Base-by-base conservation (phyloP, 2,888 invertebrate species). In the Molorchus minor region DNA sequence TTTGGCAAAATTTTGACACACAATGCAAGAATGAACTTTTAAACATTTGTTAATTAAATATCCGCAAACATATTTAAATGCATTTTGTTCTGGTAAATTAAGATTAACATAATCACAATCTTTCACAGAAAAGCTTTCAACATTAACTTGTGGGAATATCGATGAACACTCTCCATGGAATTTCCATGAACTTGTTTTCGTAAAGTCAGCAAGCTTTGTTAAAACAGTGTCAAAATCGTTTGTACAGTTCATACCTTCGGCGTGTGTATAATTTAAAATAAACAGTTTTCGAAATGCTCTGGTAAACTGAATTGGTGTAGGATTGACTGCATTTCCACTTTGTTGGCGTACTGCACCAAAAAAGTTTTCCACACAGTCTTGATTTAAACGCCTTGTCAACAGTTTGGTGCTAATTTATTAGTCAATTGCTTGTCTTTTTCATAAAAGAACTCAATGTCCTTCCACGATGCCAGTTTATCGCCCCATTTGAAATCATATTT, bases 41-140 rank as follows among this genome's bases (percentile, higher is more conserved):
- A 25, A 49, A 47, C 13, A 65, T 25, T 25, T 25, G 8, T 25
- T 25, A 25, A 25, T 25, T 25, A 25, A 25, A 25, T 25, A 25
- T 25, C 25, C 25, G 8, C 25, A 25, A 25, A 25, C 8, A 25
- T 25, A 25, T 25, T 25, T 25, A 25, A 25, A 25, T 5, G 25
- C 25, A 25, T 25, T 25, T 25, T 25, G 25, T 25, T 25, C 25
- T 5, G 25, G 25, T 25, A 25, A 25, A 8, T 8, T 25, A 25
- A 25, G 25, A 5, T 25, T 25, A 3, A 5, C 4, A 8, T 25
- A 25, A 25, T 25, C 25, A 8, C 5, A 5, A 25, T 4, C 4
- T 5, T 25, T 8, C 8, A 25, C 8, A 25, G 4, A 8, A 4
- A 25, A 25, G 8, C 25, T 25, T 5, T 25, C 8, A 25, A 5